Base-by-base conservation (phyloP, 2,113 vertebrate species). In the Chamaea fasciata region DNA sequence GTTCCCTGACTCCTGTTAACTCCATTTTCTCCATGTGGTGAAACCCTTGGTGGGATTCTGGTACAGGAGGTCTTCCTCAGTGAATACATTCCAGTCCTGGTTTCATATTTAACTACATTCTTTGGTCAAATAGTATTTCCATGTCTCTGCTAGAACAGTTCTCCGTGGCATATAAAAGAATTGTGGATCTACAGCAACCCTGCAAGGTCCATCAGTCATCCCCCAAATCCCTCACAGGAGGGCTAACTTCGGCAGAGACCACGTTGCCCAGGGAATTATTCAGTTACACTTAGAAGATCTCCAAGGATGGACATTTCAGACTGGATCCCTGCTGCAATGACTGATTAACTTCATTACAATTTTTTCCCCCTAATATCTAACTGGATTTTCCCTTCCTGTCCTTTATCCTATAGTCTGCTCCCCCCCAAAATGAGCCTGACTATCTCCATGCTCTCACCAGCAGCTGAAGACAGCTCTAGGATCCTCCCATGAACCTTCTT, bases 241-340 rank as follows among this genome's bases (percentile, higher is more conserved):
- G 4, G 9, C 13, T 47, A 28, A 33, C 49, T 64, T 79, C 49
- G 86, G 57, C 18, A 26, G 27, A 82, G 62, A 46, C 13, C 42
- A 79, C 1, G 0, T 0, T 39, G 59, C 21, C 20, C 20, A 74
- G 7, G 4, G 17, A 70, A 81, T 24, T 44, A 37, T 2, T 70
- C 50, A 47, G 33, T 26, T 42, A 33, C 0, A 19, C 7, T 37
- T 5, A 13, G 10, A 9, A 42, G 0, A 24, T 56, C 37, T 55
- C 44, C 35, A 50, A 84, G 41, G 44, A 60, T 0, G 3, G 37
- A 1, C 39, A 53, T 57, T 74, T 74, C 69, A 62, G 18, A 47
- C 6, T 24, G 27, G 39, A 73, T 6, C 17, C 22, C n/a, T 67
- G 31, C 56, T 88, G 18, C 31, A 81, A 13, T 15, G 13, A 57